Evolutionary conservation across 2,113 vertebrate genomes (phyloP), one percentile per base, ranked within the genome.

Genomic region (Channa argus): DNA sequence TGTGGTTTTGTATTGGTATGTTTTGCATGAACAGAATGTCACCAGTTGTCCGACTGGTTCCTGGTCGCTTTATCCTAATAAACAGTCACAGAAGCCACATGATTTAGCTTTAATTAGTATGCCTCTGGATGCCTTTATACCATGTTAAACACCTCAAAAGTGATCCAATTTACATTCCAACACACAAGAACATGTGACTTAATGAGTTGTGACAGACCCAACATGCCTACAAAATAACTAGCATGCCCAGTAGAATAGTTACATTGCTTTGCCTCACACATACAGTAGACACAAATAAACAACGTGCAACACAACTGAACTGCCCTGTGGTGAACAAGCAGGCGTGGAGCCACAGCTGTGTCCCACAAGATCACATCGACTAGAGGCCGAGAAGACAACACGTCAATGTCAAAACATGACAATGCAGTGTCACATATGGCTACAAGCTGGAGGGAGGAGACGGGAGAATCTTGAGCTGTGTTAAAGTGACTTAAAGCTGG

Each of bases 211-310:
- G 90, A 92, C 92, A 91, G 79, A 72, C 72, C 82, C 88, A 91
- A 88, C 88, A 87, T 89, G 88, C 79, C 88, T 41, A 74, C 71
- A 87, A 88, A 88, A 87, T 82, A 84, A 86, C 83, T 79, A 58
- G 62, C 55, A 69, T 79, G 80, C 73, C 83, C 33, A 15, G 65
- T 46, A 63, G 80, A 87, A 59, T 39, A 59, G 64, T 80, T 67
- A 14, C 15, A 15, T 44, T 37, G 68, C 66, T 71, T 55, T 64
- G 66, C 77, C 69, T 84, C 67, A 70, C 77, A 70, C 77, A 79
- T 46, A 55, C 24, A 24, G 24, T 43, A 12, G 13, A 74, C 73
- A 65, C 67, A 73, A 81, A 86, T 71, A 89, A 86, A 89, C 85
- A 87, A 69, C 5, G 41, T 54, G 45, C 37, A 46, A 78, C 74